Conservation (phyloP, 2,797 vertebrate genomes). For the Phrynocephalus forsythii region DNA sequence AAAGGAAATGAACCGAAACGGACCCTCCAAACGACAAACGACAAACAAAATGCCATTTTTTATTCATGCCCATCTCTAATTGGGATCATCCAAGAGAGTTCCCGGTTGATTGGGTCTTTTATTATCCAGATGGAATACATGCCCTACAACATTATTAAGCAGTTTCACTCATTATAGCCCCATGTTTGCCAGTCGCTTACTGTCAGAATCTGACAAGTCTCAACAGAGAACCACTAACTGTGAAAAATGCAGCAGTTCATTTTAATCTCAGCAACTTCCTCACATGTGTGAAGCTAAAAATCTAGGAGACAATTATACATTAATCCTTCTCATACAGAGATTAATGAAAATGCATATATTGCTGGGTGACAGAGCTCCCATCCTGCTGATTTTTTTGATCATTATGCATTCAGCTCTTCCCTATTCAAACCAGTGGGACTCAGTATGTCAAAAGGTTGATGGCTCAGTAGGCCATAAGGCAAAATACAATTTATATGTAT, state of each 20-base stretch:
- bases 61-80: no score
- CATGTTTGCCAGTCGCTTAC: background rate
- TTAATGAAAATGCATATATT: slow-evolving; percentile 2
- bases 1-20: no score
- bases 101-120: background rate
- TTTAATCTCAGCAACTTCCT: slow-evolving; percentile 29
- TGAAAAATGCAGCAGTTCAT: slow-evolving; percentile 42
- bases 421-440: background rate
- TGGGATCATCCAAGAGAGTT: background rate
- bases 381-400: slow-evolving; percentile 30
- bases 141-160: slow-evolving; percentile 25
- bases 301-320: slow-evolving; percentile 30
- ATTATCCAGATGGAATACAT: slow-evolving; percentile 28
- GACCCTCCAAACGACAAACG: no score
- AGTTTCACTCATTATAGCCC: slow-evolving; percentile 29
- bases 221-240: background rate
- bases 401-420: background rate
- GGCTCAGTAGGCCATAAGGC: slow-evolving; percentile 36
- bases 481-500: slow-evolving; percentile 43
- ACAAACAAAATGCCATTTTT: no score
- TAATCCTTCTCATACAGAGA: background rate
- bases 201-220: background rate
- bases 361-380: slow-evolving; percentile 14
- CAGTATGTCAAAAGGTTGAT: slow-evolving; percentile 36
- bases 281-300: slow-evolving; percentile 3